Evolutionary conservation across 2,888 invertebrate species (phyloP).

Genomic region (Mayetiola destructor): DNA sequence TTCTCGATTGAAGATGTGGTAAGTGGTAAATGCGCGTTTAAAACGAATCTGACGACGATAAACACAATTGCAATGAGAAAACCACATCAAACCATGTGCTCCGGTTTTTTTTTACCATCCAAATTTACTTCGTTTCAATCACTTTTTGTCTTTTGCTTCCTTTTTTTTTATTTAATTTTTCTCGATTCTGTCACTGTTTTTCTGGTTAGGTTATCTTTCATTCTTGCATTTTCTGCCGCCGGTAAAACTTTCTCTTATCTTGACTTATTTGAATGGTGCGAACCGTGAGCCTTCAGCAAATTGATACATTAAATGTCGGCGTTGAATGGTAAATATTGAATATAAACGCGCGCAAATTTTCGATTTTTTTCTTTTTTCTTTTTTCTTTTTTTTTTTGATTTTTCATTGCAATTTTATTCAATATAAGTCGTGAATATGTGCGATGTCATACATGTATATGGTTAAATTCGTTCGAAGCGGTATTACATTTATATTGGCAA

Average conservation of each 20-base stretch:
- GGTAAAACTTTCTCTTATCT: no score
- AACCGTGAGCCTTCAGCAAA: no score
- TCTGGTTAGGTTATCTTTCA: no score
- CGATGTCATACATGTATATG: slow-evolving; percentile 2
- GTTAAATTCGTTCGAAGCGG: slow-evolving; percentile 2
- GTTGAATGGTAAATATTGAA: no score
- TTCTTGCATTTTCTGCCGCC: no score
- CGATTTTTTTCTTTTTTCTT: neutral
- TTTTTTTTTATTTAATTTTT: neutral
- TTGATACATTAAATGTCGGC: no score
- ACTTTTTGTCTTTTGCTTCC: neutral
- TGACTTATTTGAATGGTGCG: no score
- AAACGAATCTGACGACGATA: neutral
- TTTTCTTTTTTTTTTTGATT: neutral
- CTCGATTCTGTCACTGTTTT: slow-evolving; percentile 3
- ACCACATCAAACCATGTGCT: neutral
- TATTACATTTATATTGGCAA: no score
- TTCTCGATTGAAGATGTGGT: neutral
- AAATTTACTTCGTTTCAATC: neutral
- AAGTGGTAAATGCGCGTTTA: neutral
- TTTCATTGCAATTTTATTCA: slow-evolving; percentile 6
- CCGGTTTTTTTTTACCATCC: neutral
- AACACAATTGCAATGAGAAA: neutral
- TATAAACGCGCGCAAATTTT: neutral
- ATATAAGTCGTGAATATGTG: slow-evolving; percentile 2